Evolutionary conservation across 2,888 invertebrate genomes (phyloP), one percentile per base, ranked within the genome.

Genomic region (Tridacna crocea): DNA sequence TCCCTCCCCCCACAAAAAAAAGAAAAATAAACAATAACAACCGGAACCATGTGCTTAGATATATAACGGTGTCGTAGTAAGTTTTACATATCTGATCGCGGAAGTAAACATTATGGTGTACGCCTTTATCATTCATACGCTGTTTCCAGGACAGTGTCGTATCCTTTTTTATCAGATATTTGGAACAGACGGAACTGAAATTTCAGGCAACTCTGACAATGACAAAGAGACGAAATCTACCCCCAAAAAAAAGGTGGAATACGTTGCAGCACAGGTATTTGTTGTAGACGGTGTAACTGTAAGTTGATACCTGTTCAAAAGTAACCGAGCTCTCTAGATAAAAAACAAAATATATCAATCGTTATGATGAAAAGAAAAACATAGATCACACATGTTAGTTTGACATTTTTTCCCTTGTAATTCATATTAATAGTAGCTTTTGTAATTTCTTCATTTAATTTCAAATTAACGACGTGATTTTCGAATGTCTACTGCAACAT

Each of bases 51-150:
- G 82, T 15, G 15, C 51, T 36, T 55, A 63, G 58, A 76, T 72
- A 60, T 75, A 51, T 47, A 0, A 36, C 86, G 82, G 85, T 85
- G 85, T 83, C 65, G 70, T 75, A 63, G 79, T 83, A 83, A 82
- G 36, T 36, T 36, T 36, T 36, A 83, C 74, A 81, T n/a, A n/a
- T 60, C 4, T 46, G 46, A 70, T 36, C 70, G 46, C 48, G 70
- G 70, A 70, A 70, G 47, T 78, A 60, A 60, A 19, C 19, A 51
- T 36, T 6, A 92, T 92, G 92, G 92, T 92, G 1, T 90, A 90
- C 80, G 91, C 92, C 36, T 92, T 92, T 78, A 85, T 92, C 22
- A 88, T 92, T 13, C 90, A 91, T 70, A 91, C 91, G 0, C 72
- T 92, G 24, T 76, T 90, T 46, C 91, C 91, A 1, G 91, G 91